Evolutionary conservation across 2,797 vertebrate genomes (phyloP).

Genomic region (Numenius phaeopus): DNA sequence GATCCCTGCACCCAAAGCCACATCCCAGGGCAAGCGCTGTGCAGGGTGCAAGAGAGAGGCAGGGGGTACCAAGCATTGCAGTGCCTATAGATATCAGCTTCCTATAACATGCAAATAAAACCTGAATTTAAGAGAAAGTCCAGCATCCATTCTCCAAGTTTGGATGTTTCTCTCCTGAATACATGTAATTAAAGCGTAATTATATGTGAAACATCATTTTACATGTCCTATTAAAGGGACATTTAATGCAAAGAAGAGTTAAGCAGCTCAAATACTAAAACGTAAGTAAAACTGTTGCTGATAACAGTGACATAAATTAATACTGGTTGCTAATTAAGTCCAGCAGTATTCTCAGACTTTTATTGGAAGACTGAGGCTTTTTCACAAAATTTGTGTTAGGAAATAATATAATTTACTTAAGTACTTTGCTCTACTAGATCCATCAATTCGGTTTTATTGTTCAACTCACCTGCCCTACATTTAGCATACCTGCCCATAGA

Average conservation of each 20-base stretch:
- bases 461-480: not conserved
- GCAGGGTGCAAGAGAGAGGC: not conserved
- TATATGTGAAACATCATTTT: not conserved
- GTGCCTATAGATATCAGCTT: not conserved
- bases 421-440: not conserved
- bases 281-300: not conserved
- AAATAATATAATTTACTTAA: not conserved
- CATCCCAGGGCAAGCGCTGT: fast-evolving
- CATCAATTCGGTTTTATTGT: not conserved
- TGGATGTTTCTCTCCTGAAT: not conserved
- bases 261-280: conserved; percentile 6
- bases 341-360: not conserved
- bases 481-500: not conserved
- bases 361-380: not conserved
- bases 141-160: not conserved
- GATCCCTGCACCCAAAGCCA: not conserved
- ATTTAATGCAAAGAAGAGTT: not conserved
- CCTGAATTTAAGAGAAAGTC: not conserved
- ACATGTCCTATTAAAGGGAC: not conserved
- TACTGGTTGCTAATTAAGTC: not conserved
- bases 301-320: conserved; percentile 13
- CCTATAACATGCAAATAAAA: not conserved
- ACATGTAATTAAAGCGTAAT: not conserved
- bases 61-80: not conserved
- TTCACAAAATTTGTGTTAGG: not conserved